Evolutionary conservation across 2,888 invertebrate genomes (phyloP).

Genomic region (Heliconius cydno): DNA sequence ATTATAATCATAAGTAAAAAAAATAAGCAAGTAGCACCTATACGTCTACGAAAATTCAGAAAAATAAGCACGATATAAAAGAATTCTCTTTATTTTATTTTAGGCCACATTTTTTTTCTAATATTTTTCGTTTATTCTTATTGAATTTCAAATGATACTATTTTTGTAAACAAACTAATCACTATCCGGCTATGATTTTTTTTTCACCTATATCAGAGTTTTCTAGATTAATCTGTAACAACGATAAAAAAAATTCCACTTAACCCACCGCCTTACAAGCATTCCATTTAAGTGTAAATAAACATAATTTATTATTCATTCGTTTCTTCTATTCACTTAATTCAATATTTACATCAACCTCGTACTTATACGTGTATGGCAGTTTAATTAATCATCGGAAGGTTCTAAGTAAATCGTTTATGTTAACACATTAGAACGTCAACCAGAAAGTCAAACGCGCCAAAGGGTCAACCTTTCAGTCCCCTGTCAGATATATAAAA

Average conservation of each 20-base stretch:
- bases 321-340: not conserved
- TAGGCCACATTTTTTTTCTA: too few species aligned
- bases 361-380: conserved; percentile 33
- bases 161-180: too few species aligned
- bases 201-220: not conserved
- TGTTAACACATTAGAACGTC: conserved; percentile 57
- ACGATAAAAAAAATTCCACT: not conserved
- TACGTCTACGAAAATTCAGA: not conserved
- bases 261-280: not conserved
- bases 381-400: conserved; percentile 49
- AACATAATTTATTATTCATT: conserved; percentile 1
- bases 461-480: conserved; percentile 55
- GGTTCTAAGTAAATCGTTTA: conserved; percentile 51
- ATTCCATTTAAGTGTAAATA: not conserved
- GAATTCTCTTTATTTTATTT: too few species aligned
- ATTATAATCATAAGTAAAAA: not conserved
- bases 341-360: conserved; percentile 31
- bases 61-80: too few species aligned
- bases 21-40: not conserved
- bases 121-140: too few species aligned
- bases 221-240: not conserved
- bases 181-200: not conserved
- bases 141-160: too few species aligned
- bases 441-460: conserved; percentile 55
- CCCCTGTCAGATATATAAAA: conserved; percentile 78